These are phyloP conservation scores for Fopius arisanus DNA, from an alignment of 1,140 invertebrate species.

Conservation along the genomic window DNA sequence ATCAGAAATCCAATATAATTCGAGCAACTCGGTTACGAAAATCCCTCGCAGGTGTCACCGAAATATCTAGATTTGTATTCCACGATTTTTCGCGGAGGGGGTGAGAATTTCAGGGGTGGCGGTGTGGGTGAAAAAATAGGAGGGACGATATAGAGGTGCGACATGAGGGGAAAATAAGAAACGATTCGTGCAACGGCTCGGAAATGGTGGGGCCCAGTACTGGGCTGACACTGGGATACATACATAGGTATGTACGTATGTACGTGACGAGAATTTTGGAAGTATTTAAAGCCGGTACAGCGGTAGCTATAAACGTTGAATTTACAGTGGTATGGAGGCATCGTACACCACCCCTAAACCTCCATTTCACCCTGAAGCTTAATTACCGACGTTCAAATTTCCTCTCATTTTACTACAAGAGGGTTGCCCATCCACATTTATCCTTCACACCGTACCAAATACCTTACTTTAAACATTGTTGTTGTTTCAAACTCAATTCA, in stretches of 20 bases:
- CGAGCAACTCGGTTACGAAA: too few species aligned
- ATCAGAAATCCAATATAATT: too few species aligned
- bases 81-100: neutral
- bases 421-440: neutral
- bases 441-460: neutral
- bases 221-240: conserved; percentile 23
- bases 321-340: neutral
- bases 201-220: conserved; percentile 32
- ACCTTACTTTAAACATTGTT: conserved; percentile 1
- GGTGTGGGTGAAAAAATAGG: neutral
- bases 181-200: conserved; percentile 35
- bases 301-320: neutral
- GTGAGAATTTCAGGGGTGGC: conserved; percentile 13
- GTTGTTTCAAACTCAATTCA: neutral
- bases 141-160: conserved; percentile 25
- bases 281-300: neutral
- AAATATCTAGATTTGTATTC: conserved; percentile 38
- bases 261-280: conserved; percentile 36
- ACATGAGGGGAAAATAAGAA: conserved; percentile 25
- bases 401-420: neutral
- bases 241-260: conserved; percentile 9
- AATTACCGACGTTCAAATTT: conserved; percentile 31
- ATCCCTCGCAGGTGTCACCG: neutral
- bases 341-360: neutral
- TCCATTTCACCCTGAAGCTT: conserved; percentile 20